Evolutionary conservation across 2,113 vertebrate species (phyloP).

Genomic region (Oreocharis arfaki): DNA sequence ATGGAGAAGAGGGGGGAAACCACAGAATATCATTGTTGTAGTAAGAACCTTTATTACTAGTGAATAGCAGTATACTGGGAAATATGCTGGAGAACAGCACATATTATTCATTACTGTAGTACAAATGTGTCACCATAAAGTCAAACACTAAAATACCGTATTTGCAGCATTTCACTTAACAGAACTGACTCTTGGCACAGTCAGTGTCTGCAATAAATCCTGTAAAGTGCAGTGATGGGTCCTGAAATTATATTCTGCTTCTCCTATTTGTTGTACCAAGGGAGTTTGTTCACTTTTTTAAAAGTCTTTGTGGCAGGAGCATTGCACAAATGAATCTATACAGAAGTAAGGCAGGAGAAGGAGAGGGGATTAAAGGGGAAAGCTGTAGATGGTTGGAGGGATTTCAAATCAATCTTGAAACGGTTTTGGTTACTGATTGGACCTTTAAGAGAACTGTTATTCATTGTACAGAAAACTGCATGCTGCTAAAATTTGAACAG

Average conservation of each 20-base stretch:
- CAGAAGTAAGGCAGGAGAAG: neutral
- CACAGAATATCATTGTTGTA: neutral
- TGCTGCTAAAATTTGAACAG: neutral
- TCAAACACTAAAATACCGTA: neutral
- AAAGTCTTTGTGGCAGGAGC: neutral
- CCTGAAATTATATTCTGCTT: neutral
- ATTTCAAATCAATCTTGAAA: neutral
- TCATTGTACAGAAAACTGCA: neutral
- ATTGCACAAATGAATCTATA: neutral
- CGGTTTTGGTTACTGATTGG: neutral
- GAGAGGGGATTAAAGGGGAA: accelerated
- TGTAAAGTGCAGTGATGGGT: neutral
- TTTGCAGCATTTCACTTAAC: neutral
- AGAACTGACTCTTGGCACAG: neutral
- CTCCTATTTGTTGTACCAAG: neutral
- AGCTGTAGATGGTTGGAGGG: neutral
- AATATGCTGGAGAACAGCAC: neutral
- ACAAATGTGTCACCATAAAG: neutral
- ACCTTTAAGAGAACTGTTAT: neutral
- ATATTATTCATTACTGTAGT: neutral
- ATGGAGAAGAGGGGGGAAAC: neutral
- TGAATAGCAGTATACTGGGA: neutral
- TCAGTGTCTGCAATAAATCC: neutral
- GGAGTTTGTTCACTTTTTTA: neutral
- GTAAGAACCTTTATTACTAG: neutral